Evolutionary conservation across 2,888 invertebrate species (phyloP).

Genomic region (Drosophila eohydei): DNA sequence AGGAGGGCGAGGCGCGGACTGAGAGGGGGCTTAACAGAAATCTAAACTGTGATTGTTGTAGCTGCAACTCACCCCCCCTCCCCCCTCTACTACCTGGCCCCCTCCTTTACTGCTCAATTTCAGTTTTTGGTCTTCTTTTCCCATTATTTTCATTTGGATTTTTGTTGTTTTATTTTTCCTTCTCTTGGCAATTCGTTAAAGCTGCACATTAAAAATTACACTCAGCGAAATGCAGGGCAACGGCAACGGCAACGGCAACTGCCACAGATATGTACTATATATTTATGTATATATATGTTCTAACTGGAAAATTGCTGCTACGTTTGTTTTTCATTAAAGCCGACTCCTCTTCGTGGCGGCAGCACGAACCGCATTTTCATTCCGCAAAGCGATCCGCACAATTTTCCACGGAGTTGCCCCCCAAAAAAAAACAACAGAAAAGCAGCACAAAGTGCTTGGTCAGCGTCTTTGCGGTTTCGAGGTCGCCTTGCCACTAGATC

Average conservation of each 20-base stretch:
- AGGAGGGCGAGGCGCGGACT: background rate
- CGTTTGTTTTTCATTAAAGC: conserved; percentile 77
- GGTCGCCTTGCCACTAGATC: conserved; percentile 43
- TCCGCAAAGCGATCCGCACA: conserved; percentile 74
- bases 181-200: conserved; percentile 74
- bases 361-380: conserved; percentile 78
- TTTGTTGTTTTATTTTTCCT: conserved; percentile 37
- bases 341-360: conserved; percentile 51
- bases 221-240: conserved; percentile 59
- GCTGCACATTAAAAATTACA: conserved; percentile 71
- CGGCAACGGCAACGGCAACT: conserved; percentile 7
- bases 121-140: conserved; percentile 70
- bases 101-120: conserved; percentile 59
- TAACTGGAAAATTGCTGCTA: conserved; percentile 78
- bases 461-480: conserved; percentile 73
- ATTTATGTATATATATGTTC: conserved; percentile 40
- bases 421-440: conserved; percentile 24
- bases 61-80: conserved; percentile 5
- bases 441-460: conserved; percentile 29
- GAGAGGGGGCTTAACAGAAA: conserved; percentile 52
- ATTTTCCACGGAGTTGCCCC: conserved; percentile 71
- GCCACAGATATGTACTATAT: conserved; percentile 8
- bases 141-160: conserved; percentile 72
- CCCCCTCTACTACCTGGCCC: background rate
- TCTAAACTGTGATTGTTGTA: conserved; percentile 76